These are phyloP conservation scores for Acleris emargana DNA, from an alignment of 2,888 invertebrate genomes.

Conservation along the genomic window DNA sequence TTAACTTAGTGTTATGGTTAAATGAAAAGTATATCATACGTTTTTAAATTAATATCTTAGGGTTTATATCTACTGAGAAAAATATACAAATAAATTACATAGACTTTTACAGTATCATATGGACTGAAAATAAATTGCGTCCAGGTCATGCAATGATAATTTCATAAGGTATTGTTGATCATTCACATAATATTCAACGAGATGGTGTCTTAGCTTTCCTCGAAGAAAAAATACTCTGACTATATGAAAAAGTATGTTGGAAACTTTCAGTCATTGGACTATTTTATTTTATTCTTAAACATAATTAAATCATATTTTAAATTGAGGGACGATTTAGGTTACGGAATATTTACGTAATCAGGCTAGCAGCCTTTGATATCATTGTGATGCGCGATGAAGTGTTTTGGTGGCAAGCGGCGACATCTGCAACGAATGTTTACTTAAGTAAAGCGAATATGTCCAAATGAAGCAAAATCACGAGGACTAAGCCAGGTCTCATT, in stretches of 20 bases:
- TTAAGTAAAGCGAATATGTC: neutral
- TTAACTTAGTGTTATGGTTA: no score
- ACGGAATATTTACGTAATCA: constrained; percentile 10
- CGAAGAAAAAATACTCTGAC: neutral
- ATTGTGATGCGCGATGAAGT: constrained; percentile 24
- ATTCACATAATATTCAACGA: no score
- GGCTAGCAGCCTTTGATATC: constrained; percentile 5
- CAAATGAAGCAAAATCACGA: neutral
- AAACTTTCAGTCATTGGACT: constrained; percentile 21
- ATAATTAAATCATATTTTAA: constrained; percentile 3
- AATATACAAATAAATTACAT: no score
- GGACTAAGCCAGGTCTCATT: neutral
- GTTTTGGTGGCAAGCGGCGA: constrained; percentile 20
- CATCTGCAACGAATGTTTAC: constrained; percentile 21
- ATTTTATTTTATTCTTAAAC: constrained; percentile 1
- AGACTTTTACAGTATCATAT: no score
- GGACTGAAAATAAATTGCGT: no score
- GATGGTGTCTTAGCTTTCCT: neutral
- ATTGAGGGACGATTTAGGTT: constrained; percentile 7
- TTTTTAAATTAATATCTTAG: no score
- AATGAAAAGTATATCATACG: no score
- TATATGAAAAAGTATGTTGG: neutral
- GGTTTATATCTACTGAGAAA: no score
- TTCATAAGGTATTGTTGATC: no score
- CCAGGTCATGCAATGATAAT: no score